These are phyloP conservation scores for Luperina nickerlii DNA, from an alignment of 2,888 invertebrate genomes.

Conservation along the genomic window DNA sequence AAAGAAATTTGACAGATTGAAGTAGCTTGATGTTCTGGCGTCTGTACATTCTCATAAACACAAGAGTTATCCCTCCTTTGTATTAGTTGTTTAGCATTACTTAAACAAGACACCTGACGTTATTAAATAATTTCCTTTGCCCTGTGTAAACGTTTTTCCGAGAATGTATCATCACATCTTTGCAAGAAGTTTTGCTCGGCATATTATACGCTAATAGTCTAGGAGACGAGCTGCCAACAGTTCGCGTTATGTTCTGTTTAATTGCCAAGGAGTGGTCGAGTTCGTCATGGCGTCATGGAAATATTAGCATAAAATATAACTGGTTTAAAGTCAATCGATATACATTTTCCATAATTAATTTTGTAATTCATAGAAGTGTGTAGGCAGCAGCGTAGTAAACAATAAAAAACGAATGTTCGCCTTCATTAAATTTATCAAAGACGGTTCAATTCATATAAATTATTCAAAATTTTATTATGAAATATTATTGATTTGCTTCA, in stretches of 20 bases:
- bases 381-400: conserved; percentile 10
- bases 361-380: conserved; percentile 9
- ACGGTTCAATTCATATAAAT: conserved; percentile 15
- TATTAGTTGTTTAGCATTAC: conserved; percentile 4
- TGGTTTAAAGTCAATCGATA: conserved; percentile 16
- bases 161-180: conserved; percentile 31
- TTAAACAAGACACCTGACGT: conserved; percentile 8
- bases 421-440: conserved; percentile 12
- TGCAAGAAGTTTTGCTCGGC: conserved; percentile 22
- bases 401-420: background rate
- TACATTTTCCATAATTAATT: conserved; percentile 34
- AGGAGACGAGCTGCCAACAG: conserved; percentile 28
- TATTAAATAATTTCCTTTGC: conserved; percentile 29
- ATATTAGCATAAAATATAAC: conserved; percentile 35
- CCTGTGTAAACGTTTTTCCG: conserved; percentile 30
- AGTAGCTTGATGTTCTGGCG: too few species aligned
- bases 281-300: conserved; percentile 23
- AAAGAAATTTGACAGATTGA: too few species aligned
- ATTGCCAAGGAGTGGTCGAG: conserved; percentile 24
- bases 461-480: conserved; percentile 28
- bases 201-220: conserved; percentile 23
- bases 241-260: conserved; percentile 18
- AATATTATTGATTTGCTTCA: conserved; percentile 40
- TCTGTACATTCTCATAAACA: conserved; percentile 3
- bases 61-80: background rate